Conservation (phyloP, 1,140 invertebrate species). For the Drosophila erecta region DNA sequence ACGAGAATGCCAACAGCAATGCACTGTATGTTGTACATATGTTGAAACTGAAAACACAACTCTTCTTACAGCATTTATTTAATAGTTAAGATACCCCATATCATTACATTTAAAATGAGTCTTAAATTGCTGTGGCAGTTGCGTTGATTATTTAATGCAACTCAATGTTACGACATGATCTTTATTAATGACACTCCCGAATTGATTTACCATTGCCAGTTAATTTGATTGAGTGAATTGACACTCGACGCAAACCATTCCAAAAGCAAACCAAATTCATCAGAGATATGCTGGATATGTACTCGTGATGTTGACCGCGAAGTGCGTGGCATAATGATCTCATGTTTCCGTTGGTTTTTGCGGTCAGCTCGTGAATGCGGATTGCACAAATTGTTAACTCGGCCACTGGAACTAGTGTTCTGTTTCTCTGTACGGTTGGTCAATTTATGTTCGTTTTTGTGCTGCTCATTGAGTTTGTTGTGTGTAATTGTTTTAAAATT, state of each 20-base stretch:
- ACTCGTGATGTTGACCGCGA: slow-evolving; percentile 42
- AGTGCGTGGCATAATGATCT: slow-evolving; percentile 71
- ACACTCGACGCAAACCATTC: slow-evolving; percentile 15
- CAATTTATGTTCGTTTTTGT: slow-evolving; percentile 4
- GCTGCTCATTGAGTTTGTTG: slow-evolving; percentile 36
- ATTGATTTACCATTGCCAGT: background rate
- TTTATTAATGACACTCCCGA: background rate
- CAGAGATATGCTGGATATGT: slow-evolving; percentile 10
- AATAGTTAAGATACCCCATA: no score
- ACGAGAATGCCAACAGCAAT: no score
- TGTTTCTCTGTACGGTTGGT: background rate
- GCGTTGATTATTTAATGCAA: no score
- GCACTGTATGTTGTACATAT: no score
- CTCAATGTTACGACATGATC: background rate
- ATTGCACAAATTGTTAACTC: slow-evolving; percentile 50
- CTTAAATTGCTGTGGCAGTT: no score
- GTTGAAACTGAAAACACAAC: no score
- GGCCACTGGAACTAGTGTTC: slow-evolving; percentile 6
- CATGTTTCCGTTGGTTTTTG: slow-evolving; percentile 65
- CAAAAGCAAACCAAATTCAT: slow-evolving; percentile 9
- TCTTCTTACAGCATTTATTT: no score
- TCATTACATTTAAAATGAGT: no score
- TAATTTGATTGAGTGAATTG: slow-evolving; percentile 32
- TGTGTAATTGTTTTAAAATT: slow-evolving; percentile 55
- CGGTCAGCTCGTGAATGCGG: slow-evolving; percentile 42